A percentile compares a stretch with the other conserved stretches of the same genome.
Conservation (phyloP, 2,797 vertebrate genomes). For the Crenichthys baileyi region DNA sequence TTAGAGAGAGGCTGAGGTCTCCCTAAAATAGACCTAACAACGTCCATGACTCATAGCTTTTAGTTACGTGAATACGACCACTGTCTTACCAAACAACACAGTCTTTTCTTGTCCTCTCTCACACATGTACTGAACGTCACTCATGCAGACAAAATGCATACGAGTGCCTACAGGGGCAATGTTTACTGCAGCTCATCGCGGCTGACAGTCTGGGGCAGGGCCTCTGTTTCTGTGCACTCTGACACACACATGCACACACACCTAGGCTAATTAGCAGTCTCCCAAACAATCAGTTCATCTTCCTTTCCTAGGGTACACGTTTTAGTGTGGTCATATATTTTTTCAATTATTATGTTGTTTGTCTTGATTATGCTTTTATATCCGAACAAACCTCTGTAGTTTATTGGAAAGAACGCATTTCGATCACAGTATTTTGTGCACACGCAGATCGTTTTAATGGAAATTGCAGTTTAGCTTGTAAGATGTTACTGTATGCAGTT, state of each 20-base stretch:
- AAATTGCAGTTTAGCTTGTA: neutral
- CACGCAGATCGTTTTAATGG: neutral
- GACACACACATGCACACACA: constrained; percentile 27
- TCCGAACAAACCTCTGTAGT: neutral
- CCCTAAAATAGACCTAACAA: neutral
- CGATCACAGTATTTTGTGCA: neutral
- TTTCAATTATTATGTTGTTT: neutral
- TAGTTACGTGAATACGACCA: neutral
- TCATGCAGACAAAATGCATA: constrained; percentile 32
- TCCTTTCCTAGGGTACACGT: neutral
- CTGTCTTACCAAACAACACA: neutral
- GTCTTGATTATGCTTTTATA: neutral
- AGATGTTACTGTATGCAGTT: neutral
- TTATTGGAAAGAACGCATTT: neutral
- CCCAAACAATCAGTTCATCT: constrained; percentile 39
- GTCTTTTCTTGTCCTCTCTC: constrained; percentile 17
- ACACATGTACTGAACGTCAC: constrained; percentile 20
- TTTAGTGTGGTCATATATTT: neutral
- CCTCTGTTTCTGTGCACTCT: constrained; percentile 46
- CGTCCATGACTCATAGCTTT: neutral
- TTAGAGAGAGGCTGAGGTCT: neutral
- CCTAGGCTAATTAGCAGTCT: constrained; percentile 35
- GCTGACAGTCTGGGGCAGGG: constrained; percentile 54
- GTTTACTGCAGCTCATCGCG: constrained; percentile 68
- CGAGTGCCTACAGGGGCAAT: constrained; percentile 48